phyloP scores from a whole-genome alignment of 2,797 vertebrate species.

The Thunnus albacares region DNA sequence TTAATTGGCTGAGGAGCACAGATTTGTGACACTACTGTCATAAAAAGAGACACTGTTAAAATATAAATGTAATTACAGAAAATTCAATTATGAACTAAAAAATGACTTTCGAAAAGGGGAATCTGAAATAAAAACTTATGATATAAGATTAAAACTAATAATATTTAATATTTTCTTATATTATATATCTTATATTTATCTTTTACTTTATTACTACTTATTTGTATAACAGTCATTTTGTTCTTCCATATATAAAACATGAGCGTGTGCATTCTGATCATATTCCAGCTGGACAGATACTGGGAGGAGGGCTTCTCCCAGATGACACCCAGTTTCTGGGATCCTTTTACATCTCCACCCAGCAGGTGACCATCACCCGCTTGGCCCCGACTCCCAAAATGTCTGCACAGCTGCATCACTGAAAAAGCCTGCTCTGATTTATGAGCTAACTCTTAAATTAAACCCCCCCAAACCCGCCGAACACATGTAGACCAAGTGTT shows the following conservation, averaged over 20 bases:
- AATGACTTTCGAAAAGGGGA: too few relatives aligned
- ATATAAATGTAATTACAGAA: too few relatives aligned
- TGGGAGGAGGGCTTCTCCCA: slow-evolving; percentile 4
- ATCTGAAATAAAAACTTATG: too few relatives aligned
- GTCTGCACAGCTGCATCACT: slow-evolving; percentile 37
- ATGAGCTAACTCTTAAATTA: slow-evolving; percentile 26
- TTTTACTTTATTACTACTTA: background rate
- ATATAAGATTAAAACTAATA: too few relatives aligned
- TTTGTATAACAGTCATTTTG: background rate
- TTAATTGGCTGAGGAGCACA: too few relatives aligned
- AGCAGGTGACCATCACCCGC: slow-evolving; percentile 25
- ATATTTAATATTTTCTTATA: background rate
- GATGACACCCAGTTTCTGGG: slow-evolving; percentile 38
- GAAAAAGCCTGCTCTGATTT: slow-evolving; percentile 43
- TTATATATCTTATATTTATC: background rate
- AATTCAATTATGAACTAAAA: too few relatives aligned
- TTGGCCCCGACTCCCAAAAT: slow-evolving; percentile 15
- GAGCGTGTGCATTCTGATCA: background rate
- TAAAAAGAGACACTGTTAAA: too few relatives aligned
- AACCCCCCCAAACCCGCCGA: background rate
- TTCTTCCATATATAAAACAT: slow-evolving; percentile 11
- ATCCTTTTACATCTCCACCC: slow-evolving; percentile 41
- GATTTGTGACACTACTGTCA: too few relatives aligned
- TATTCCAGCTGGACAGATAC: slow-evolving; percentile 23
- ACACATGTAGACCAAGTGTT: slow-evolving; percentile 27